A percentile compares a stretch with the other conserved stretches of the same genome.
phyloP scores from a whole-genome alignment of 2,888 invertebrate genomes.

The Drosophila mimica region DNA sequence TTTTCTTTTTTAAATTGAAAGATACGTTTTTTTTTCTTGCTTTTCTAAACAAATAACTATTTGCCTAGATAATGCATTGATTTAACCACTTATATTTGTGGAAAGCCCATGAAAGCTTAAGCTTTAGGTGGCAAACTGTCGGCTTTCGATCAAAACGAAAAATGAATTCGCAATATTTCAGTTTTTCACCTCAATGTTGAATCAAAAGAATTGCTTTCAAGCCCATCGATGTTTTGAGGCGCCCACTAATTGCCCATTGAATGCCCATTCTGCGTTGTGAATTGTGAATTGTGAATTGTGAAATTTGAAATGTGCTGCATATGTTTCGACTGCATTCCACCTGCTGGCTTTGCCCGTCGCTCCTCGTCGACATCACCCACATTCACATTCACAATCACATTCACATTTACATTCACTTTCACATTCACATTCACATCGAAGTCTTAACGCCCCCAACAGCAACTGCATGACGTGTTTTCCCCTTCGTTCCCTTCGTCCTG shows the following conservation, averaged over 20 bases:
- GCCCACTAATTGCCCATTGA: slow-evolving; percentile 10
- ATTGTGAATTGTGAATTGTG: slow-evolving; percentile 26
- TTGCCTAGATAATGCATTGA: neutral
- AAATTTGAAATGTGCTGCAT: slow-evolving; percentile 38
- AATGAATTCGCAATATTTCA: neutral
- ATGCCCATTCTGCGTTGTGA: slow-evolving; percentile 33
- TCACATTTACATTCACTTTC: neutral
- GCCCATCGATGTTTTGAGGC: neutral
- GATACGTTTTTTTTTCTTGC: neutral
- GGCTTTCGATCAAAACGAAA: neutral
- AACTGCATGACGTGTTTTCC: neutral
- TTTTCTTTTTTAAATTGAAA: neutral
- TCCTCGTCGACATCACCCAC: slow-evolving; percentile 36
- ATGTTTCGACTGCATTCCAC: slow-evolving; percentile 42
- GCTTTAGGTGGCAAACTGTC: too few species aligned
- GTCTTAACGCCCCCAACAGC: neutral
- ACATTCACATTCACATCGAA: neutral
- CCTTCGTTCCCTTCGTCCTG: neutral
- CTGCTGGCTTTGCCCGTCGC: slow-evolving; percentile 59
- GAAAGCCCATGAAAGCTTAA: neutral
- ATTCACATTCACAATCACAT: slow-evolving; percentile 18
- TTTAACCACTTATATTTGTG: neutral
- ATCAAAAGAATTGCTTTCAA: neutral
- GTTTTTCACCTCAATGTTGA: neutral
- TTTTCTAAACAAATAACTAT: neutral